Percentiles rank a stretch among this genome's conserved stretches.
Conservation (phyloP, 2,113 vertebrate species). For the Semnornis frantzii region DNA sequence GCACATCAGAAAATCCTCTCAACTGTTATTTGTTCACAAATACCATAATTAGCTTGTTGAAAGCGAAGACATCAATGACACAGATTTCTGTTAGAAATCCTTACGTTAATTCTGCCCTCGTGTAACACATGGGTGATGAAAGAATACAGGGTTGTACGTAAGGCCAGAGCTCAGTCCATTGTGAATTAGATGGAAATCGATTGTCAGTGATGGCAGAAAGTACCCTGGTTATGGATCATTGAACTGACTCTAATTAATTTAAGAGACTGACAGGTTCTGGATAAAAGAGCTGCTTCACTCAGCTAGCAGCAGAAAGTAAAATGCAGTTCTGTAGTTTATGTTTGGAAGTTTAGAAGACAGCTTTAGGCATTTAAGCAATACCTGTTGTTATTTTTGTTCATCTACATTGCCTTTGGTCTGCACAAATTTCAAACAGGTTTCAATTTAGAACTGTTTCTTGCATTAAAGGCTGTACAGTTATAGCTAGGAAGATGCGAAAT, state of each 20-base stretch:
- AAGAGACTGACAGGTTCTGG: conserved; percentile 14
- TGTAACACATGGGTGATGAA: neutral
- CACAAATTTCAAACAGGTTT: neutral
- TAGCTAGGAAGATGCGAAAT: neutral
- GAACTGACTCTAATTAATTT: conserved; percentile 45
- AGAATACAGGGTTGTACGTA: neutral
- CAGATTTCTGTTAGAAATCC: neutral
- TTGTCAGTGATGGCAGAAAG: conserved; percentile 22
- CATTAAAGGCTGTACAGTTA: neutral
- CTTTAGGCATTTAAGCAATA: neutral
- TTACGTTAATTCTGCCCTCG: neutral
- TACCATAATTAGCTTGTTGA: neutral
- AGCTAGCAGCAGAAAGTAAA: neutral
- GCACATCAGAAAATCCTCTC: neutral
- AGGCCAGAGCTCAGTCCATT: neutral
- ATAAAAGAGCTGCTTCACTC: neutral
- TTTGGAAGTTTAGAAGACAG: neutral
- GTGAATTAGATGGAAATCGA: conserved; percentile 12
- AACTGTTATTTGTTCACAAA: neutral
- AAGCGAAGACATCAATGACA: neutral
- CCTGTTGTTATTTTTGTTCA: neutral
- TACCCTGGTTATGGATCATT: conserved; percentile 2
- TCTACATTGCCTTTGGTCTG: neutral
- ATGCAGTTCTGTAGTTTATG: neutral
- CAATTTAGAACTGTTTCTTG: neutral